Percentiles rank a stretch among this genome's conserved stretches.
These are phyloP conservation scores for Anastrepha obliqua DNA, from an alignment of 1,140 invertebrate species.

Conservation along the genomic window DNA sequence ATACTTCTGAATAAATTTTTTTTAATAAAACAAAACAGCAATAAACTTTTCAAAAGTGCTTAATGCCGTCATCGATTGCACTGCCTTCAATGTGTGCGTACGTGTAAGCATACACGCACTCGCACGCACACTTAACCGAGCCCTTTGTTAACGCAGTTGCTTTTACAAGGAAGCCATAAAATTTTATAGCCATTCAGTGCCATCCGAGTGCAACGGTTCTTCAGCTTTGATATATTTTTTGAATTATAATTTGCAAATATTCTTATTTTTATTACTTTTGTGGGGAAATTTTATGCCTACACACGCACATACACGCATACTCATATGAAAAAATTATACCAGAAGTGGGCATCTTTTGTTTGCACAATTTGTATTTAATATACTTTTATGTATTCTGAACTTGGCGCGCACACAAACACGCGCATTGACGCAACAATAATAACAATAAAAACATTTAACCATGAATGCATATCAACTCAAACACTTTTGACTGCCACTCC, in stretches of 20 bases:
- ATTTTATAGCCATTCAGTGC: slow-evolving; percentile 35
- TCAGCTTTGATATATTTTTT: not conserved
- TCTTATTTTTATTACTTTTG: slow-evolving; percentile 13
- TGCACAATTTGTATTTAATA: slow-evolving; percentile 38
- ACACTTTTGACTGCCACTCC: not conserved
- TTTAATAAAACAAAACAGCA: no score
- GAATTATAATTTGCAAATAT: slow-evolving; percentile 3
- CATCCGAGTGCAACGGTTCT: not conserved
- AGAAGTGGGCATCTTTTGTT: slow-evolving; percentile 26
- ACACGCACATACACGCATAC: not conserved
- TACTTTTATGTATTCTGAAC: slow-evolving; percentile 3
- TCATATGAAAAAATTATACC: not conserved
- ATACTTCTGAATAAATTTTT: no score
- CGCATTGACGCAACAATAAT: not conserved
- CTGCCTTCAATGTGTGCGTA: not conserved
- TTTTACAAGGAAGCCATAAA: not conserved
- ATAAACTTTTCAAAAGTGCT: no score
- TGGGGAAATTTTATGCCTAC: not conserved
- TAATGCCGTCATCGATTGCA: no score
- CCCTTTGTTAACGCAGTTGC: not conserved
- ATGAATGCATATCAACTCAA: not conserved
- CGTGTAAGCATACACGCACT: not conserved
- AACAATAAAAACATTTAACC: not conserved
- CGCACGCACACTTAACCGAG: not conserved
- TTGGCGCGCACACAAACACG: slow-evolving; percentile 10